These are phyloP conservation scores for Candoia aspera DNA, from an alignment of 2,113 vertebrate genomes.

Conservation along the genomic window DNA sequence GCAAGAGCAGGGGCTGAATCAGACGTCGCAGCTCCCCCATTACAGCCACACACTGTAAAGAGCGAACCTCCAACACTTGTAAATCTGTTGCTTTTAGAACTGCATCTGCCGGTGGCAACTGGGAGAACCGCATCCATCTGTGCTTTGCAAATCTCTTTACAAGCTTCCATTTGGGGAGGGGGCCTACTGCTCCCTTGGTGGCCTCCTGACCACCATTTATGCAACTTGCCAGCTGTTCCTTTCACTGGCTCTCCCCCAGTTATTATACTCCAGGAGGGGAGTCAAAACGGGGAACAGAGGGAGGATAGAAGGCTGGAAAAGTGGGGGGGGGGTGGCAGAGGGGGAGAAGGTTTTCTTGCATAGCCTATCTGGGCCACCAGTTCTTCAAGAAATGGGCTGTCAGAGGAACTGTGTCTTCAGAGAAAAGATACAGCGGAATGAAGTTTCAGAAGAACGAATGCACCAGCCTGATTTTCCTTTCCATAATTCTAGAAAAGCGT, in stretches of 20 bases:
- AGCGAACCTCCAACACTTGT: not conserved
- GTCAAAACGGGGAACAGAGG: slow-evolving; percentile 17
- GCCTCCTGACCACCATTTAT: slow-evolving; percentile 53
- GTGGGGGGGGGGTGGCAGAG: not conserved
- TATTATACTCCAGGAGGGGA: slow-evolving; percentile 32
- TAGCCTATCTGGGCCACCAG: slow-evolving; percentile 18
- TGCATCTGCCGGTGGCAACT: slow-evolving; percentile 48
- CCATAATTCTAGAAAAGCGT: not conserved
- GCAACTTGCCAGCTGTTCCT: slow-evolving; percentile 56
- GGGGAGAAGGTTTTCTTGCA: not conserved
- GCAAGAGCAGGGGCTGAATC: not conserved
- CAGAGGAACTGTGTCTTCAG: slow-evolving; percentile 19
- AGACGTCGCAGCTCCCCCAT: not conserved
- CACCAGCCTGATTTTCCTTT: not conserved
- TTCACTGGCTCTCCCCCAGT: slow-evolving; percentile 38
- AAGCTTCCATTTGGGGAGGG: slow-evolving; percentile 47
- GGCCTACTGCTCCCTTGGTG: not conserved
- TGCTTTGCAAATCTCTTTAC: slow-evolving; percentile 41
- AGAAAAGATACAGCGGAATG: not conserved
- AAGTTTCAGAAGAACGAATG: not conserved
- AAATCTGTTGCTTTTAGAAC: slow-evolving; percentile 38
- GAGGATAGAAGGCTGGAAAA: not conserved
- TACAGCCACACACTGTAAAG: slow-evolving; percentile 6
- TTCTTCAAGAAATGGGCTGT: slow-evolving; percentile 31
- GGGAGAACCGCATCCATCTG: slow-evolving; percentile 52